Evolutionary conservation across 92 coral and sea anemone species (phyloP), one percentile per base, ranked within the genome.

Genomic region (Pocillopora meandrina): DNA sequence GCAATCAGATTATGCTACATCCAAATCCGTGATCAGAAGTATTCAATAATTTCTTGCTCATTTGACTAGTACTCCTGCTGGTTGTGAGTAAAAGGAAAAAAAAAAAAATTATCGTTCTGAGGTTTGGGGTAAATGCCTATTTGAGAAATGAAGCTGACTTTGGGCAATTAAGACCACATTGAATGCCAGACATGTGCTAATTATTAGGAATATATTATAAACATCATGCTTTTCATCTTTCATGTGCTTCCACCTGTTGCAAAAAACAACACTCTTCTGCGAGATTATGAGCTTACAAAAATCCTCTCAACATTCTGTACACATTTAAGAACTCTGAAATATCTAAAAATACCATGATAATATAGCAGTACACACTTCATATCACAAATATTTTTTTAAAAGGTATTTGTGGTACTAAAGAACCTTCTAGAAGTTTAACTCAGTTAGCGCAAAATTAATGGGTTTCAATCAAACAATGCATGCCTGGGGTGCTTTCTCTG

Each of bases 381-480:
- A 33, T 34, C 58, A 19, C 8, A 31, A 61, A 42, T 74, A 72
- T 74, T 62, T n/a, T 26, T 34, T 34, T 58, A 68, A 57, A 18
- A 47, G 23, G 56, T 61, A 61, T 61, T 34, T 59, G 42, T 9
- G 61, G 11, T 55, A 10, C 8, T 34, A 15, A 70, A 59, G 77
- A 81, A 81, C 15, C 60, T 81, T 81, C 85, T 59, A 71, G 85
- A 81, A 71, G 18, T 10, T 81, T 10, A 79, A 67, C 10, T 67
- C 8, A 42, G 47, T 55, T 65, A 49, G 33, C 34, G 57, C 77
- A 70, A 31, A 61, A 81, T 58, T 58, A 71, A 20, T 81, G 77
- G 70, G 42, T 35, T 70, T 35, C 74, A 55, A 49, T 36, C 5
- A 12, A 79, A 79, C 61, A 36, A 58, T 71, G 52, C 68, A 58